Evolutionary conservation across 1,140 invertebrate genomes (phyloP).

Genomic region (Apolygus lucorum): DNA sequence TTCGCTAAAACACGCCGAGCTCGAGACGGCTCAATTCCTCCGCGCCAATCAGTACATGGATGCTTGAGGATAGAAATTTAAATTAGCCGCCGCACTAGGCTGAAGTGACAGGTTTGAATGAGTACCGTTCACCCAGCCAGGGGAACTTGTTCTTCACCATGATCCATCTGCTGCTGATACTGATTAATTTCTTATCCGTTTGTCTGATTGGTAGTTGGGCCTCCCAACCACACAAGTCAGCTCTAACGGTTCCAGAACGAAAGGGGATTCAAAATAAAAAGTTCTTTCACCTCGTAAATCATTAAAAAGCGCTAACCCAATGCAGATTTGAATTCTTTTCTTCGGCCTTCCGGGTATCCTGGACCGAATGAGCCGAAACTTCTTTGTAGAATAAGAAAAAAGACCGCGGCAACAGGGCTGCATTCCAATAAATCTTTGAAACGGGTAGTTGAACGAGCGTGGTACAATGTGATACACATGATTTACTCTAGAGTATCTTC

Average conservation of each 20-base stretch:
- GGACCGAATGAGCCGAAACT: neutral
- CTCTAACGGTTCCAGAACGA: slow-evolving; percentile 1
- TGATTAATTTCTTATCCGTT: slow-evolving; percentile 8
- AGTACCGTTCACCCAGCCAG: neutral
- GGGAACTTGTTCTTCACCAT: neutral
- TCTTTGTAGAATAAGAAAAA: slow-evolving; percentile 1
- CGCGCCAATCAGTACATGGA: neutral
- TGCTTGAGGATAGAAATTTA: neutral
- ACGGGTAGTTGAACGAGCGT: neutral
- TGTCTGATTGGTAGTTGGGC: neutral
- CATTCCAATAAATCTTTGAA: slow-evolving; percentile 15
- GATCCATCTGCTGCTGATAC: neutral
- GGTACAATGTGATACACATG: slow-evolving; percentile 16
- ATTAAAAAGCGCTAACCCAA: slow-evolving; percentile 9
- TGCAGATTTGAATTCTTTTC: slow-evolving; percentile 1
- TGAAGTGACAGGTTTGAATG: neutral
- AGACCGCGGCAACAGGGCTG: neutral
- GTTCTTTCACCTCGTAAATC: slow-evolving; percentile 14
- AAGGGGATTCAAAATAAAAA: slow-evolving; percentile 9
- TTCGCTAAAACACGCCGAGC: too few species aligned
- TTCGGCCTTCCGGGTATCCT: slow-evolving; percentile 3
- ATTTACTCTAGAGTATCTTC: slow-evolving; percentile 15
- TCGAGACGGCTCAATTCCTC: neutral
- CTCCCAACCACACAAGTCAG: neutral
- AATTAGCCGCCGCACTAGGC: neutral